Evolutionary conservation across 2,888 invertebrate species (phyloP).

Genomic region (Saturnia pavonia): DNA sequence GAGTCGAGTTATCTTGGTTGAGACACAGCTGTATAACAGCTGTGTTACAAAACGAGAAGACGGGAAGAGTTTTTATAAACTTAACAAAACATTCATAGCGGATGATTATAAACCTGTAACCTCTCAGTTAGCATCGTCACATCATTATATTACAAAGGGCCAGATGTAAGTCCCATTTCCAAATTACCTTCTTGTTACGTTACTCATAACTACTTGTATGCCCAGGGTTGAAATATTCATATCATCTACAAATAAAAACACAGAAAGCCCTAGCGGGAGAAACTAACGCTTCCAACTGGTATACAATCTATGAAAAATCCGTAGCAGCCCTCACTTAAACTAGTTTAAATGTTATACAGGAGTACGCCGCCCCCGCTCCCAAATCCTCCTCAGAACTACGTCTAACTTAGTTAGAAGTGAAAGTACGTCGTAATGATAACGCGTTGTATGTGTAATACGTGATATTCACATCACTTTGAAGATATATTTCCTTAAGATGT

Average conservation of each 20-base stretch:
- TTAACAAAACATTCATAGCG: no score
- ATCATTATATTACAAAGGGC: neutral
- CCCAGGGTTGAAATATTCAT: neutral
- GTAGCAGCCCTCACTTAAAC: neutral
- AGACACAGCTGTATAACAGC: no score
- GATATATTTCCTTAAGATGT: no score
- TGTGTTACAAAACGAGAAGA: no score
- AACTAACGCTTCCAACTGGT: neutral
- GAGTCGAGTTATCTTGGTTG: no score
- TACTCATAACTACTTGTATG: no score
- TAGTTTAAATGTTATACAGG: neutral
- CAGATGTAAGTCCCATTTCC: neutral
- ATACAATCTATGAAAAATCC: neutral
- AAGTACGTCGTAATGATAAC: neutral
- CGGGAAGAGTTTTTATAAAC: no score
- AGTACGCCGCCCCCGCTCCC: neutral
- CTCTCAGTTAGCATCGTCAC: no score
- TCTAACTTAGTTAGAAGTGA: neutral
- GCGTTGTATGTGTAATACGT: neutral
- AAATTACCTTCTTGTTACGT: no score
- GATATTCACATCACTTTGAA: no score
- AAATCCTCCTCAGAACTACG: neutral
- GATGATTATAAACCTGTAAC: no score
- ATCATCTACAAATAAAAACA: neutral
- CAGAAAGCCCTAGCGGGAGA: neutral